Conservation (phyloP, 2,113 vertebrate species). For the Phalacrocorax brasilianus region DNA sequence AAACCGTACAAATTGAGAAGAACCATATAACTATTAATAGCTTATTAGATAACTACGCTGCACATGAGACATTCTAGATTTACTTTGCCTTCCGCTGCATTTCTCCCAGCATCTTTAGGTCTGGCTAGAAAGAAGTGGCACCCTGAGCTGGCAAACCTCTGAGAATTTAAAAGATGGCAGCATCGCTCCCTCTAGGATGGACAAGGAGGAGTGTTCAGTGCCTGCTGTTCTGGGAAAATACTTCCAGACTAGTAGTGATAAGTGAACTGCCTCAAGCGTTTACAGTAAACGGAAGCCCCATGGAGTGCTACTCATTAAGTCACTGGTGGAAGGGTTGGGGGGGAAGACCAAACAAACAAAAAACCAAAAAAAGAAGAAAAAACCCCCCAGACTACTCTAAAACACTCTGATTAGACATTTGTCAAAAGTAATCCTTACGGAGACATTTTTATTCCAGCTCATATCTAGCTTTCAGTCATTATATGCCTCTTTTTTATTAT, state of each 20-base stretch:
- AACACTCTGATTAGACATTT: background rate
- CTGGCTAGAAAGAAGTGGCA: background rate
- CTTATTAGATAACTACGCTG: background rate
- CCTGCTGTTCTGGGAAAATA: background rate
- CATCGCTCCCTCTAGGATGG: conserved; percentile 5
- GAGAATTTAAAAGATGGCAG: background rate
- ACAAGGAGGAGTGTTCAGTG: background rate
- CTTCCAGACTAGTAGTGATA: background rate
- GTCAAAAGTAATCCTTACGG: background rate
- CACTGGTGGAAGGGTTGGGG: background rate
- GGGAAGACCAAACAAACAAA: background rate
- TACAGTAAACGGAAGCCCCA: background rate
- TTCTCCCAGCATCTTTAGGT: background rate
- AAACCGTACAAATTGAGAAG: too few relatives aligned
- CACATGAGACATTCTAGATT: background rate
- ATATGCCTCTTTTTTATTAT: background rate
- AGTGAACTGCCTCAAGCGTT: background rate
- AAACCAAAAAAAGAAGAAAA: background rate
- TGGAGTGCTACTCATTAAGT: background rate
- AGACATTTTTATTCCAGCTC: background rate
- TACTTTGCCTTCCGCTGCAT: background rate
- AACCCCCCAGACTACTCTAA: background rate
- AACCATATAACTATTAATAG: background rate
- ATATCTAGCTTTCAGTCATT: background rate
- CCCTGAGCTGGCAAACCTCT: background rate